A percentile compares a stretch with the other conserved stretches of the same genome.
Evolutionary conservation across 92 coral and sea anemone genomes (phyloP).

Genomic region (Phenganax marumi): DNA sequence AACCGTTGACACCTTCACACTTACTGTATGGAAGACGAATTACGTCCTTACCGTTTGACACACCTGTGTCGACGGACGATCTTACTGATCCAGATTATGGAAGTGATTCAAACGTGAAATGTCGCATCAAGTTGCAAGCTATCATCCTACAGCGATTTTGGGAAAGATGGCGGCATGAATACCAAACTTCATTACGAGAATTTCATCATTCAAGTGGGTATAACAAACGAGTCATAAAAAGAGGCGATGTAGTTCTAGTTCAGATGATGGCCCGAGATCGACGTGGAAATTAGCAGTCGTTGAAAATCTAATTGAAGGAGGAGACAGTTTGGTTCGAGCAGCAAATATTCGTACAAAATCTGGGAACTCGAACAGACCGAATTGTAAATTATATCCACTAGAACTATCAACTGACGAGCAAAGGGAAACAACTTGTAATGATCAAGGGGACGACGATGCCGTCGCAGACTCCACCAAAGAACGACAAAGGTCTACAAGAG

Average conservation of each 20-base stretch:
- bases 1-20: constrained; percentile 46
- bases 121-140: constrained; percentile 7
- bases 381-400: constrained; percentile 53
- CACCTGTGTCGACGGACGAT: constrained; percentile 17
- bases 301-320: constrained; percentile 50
- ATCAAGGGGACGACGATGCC: not conserved
- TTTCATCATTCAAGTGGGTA: constrained; percentile 49
- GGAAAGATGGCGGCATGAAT: constrained; percentile 56
- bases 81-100: constrained; percentile 29
- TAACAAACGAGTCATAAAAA: constrained; percentile 38
- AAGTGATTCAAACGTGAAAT: constrained; percentile 8
- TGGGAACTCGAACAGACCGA: constrained; percentile 51
- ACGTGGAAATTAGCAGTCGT: constrained; percentile 58
- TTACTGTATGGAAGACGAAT: constrained; percentile 29
- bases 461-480: not conserved
- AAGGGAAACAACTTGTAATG: not conserved
- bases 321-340: constrained; percentile 55
- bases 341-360: constrained; percentile 59
- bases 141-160: constrained; percentile 34
- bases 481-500: not conserved
- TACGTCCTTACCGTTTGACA: not conserved
- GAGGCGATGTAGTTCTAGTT: constrained; percentile 19
- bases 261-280: constrained; percentile 22
- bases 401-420: constrained; percentile 38
- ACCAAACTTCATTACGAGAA: constrained; percentile 47